phyloP scores from a whole-genome alignment of 2,113 vertebrate genomes.

The Sander lucioperca region DNA sequence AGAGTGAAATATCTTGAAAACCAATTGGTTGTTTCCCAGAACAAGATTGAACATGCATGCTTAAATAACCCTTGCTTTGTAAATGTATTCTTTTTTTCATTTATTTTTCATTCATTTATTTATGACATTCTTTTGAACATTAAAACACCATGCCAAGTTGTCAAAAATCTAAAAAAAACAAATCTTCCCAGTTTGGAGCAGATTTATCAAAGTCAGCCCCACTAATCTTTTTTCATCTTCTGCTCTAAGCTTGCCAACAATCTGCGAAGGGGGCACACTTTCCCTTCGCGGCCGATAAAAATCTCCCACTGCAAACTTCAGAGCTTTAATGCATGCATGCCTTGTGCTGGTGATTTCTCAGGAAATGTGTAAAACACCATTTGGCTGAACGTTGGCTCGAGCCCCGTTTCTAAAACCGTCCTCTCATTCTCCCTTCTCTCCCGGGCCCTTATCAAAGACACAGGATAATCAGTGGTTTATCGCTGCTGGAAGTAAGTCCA shows the following conservation, averaged over 20 bases:
- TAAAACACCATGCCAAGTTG: neutral
- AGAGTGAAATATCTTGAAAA: neutral
- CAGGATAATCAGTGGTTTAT: slow-evolving; percentile 77
- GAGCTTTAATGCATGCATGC: slow-evolving; percentile 49
- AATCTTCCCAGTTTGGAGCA: slow-evolving; percentile 1
- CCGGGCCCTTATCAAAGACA: slow-evolving; percentile 67
- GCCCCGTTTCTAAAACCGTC: slow-evolving; percentile 51
- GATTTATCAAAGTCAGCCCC: slow-evolving; percentile 33
- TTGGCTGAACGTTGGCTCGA: slow-evolving; percentile 45
- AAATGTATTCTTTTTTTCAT: neutral
- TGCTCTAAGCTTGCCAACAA: slow-evolving; percentile 29
- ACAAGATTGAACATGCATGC: neutral
- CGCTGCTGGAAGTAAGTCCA: slow-evolving; percentile 68
- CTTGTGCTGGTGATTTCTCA: slow-evolving; percentile 49
- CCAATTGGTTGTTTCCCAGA: neutral
- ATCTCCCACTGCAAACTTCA: slow-evolving; percentile 59
- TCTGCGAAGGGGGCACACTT: slow-evolving; percentile 38
- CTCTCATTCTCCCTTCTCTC: neutral
- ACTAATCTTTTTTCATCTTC: slow-evolving; percentile 35
- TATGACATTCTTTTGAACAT: neutral
- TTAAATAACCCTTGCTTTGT: neutral
- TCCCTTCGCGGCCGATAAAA: slow-evolving; percentile 60
- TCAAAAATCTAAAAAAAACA: slow-evolving; percentile 17
- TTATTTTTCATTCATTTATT: neutral
- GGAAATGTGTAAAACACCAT: slow-evolving; percentile 59